These are phyloP conservation scores for Philopotamus ludificatus DNA, from an alignment of 1,140 invertebrate genomes.

Conservation along the genomic window DNA sequence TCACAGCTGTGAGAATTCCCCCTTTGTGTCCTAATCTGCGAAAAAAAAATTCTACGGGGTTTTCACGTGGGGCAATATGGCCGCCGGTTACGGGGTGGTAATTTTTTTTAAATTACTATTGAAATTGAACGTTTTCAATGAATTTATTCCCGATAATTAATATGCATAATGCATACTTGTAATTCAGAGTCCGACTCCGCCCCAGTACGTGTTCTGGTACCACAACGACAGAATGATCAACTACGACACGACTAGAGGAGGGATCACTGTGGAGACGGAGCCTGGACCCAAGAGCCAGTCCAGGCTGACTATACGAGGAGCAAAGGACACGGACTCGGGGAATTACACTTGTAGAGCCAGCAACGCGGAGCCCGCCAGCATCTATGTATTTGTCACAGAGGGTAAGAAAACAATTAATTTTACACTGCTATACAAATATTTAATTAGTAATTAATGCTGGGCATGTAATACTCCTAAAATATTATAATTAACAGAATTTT, in stretches of 20 bases:
- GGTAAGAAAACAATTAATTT: constrained; percentile 54
- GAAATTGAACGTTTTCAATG: not conserved
- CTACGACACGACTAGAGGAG: constrained; percentile 81
- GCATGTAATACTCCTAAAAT: too few species aligned
- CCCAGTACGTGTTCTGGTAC: constrained; percentile 89
- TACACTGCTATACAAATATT: too few species aligned
- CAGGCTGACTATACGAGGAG: constrained; percentile 77
- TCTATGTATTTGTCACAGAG: constrained; percentile 87
- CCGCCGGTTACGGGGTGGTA: not conserved
- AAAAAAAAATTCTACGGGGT: not conserved
- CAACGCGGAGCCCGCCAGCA: constrained; percentile 84
- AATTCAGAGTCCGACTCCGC: constrained; percentile 80
- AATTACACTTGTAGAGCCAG: constrained; percentile 89
- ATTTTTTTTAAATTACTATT: not conserved
- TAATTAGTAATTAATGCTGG: too few species aligned
- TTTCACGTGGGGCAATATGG: not conserved
- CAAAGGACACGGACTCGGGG: constrained; percentile 81
- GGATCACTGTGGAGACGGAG: constrained; percentile 82
- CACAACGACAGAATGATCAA: constrained; percentile 92
- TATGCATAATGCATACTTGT: constrained; percentile 12
- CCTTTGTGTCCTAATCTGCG: not conserved
- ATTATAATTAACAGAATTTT: too few species aligned
- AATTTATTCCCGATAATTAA: constrained; percentile 3
- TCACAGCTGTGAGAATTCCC: not conserved
- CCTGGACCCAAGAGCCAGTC: constrained; percentile 79